A percentile compares a stretch with the other conserved stretches of the same genome.
Conservation (phyloP, 2,113 vertebrate species). For the Ptyas mucosa region DNA sequence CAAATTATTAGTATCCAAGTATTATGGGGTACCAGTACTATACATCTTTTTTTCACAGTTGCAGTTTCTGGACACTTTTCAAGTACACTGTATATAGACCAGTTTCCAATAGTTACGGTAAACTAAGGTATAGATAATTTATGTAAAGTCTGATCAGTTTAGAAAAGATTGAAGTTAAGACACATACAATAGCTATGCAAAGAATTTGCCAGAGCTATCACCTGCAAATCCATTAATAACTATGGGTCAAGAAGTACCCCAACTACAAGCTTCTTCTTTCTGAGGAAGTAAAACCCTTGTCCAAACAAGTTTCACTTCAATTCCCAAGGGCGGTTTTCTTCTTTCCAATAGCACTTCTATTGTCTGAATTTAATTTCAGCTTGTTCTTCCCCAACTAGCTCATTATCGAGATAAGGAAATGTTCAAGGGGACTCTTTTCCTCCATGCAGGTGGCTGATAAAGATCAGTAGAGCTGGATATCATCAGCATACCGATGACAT, state of each 20-base stretch:
- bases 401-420: background rate
- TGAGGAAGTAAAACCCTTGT: background rate
- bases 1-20: background rate
- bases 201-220: background rate
- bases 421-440: background rate
- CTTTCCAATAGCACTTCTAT: background rate
- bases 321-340: background rate
- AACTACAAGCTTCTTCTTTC: background rate
- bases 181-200: background rate
- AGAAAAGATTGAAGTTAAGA: background rate
- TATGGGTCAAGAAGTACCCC: background rate
- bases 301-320: background rate
- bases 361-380: background rate
- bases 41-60: background rate
- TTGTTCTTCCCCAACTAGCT: background rate
- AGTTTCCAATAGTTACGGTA: background rate
- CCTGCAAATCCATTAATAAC: background rate
- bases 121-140: background rate
- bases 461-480: background rate
- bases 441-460: background rate
- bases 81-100: background rate
- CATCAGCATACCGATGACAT: background rate
- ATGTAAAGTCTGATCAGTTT: background rate
- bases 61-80: background rate
- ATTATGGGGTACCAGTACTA: background rate